A percentile compares a stretch with the other conserved stretches of the same genome.
Evolutionary conservation across 2,797 vertebrate genomes (phyloP).

Genomic region (Phaenicophaeus curvirostris): DNA sequence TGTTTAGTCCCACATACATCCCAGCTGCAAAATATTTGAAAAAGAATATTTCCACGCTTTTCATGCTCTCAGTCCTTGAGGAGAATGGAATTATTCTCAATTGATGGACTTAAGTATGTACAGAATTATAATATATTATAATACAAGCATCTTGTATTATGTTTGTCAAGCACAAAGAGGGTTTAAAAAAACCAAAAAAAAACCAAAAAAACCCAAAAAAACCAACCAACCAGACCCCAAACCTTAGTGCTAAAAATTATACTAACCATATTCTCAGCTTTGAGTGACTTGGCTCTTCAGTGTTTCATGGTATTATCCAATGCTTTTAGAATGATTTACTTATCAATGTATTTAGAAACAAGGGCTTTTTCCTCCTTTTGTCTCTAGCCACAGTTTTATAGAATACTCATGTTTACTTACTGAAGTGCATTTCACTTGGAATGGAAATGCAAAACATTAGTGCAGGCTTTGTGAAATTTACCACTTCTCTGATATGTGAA

Average conservation of each 20-base stretch:
- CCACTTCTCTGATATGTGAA: constrained; percentile 81
- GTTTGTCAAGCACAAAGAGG: constrained; percentile 35
- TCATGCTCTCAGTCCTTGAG: not conserved
- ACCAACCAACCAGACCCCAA: not conserved
- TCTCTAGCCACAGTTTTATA: constrained; percentile 62
- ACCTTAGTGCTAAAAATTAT: not conserved
- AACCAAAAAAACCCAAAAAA: not conserved
- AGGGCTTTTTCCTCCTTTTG: not conserved
- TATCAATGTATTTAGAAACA: constrained; percentile 67
- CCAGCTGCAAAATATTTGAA: constrained; percentile 8
- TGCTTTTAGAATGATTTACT: constrained; percentile 66
- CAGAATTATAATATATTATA: not conserved
- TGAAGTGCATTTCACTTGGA: constrained; percentile 83
- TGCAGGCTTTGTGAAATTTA: constrained; percentile 80
- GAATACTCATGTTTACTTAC: constrained; percentile 78
- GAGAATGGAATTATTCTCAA: not conserved
- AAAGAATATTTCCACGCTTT: not conserved
- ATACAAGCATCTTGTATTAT: constrained; percentile 11
- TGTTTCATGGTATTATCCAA: constrained; percentile 20
- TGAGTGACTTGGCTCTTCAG: constrained; percentile 11
- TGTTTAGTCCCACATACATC: not conserved
- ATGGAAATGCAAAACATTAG: constrained; percentile 82
- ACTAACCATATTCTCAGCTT: not conserved
- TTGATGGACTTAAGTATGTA: not conserved
- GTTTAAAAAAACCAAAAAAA: not conserved